Evolutionary conservation across 2,888 invertebrate species (phyloP), one percentile per base, ranked within the genome.

Genomic region (Amphipyra berbera): DNA sequence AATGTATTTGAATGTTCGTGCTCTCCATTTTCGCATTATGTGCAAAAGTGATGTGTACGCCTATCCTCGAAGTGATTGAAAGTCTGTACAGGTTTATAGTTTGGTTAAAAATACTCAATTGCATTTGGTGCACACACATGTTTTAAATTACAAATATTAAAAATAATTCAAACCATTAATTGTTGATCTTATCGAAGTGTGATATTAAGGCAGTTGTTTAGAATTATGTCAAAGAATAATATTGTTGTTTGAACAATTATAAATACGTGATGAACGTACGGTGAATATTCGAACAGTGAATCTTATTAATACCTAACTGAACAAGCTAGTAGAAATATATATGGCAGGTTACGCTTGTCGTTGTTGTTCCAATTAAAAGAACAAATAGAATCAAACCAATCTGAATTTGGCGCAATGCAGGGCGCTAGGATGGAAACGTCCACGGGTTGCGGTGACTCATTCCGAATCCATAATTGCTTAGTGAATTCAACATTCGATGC

Each of bases 371-470:
- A 88, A 89, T 89, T 88, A 88, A 86, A 89, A 88, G 85, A 86
- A 88, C 88, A 90, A 90, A 90, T 88, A 87, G 79, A 88, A 88
- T 84, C 84, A 88, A 88, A 88, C 86, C 85, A 84, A 89, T 87
- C 84, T 82, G 84, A 89, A 87, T 90, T 90, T 94, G 93, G 90
- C 92, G 94, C 94, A 93, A 91, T 94, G 94, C 94, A 94, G 93
- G 90, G 90, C 86, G 88, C 81, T 84, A 85, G 85, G 85, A 83
- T 89, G 82, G 83, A 87, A 89, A 86, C 86, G 82, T 89, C 83
- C 89, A 89, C 88, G 82, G 87, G 83, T 86, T 86, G 87, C 88
- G 88, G 87, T 88, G 87, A 90, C 87, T 90, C 88, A 89, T 89
- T 90, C 85, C 79, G 77, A 88, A 90, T 86, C 83, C 83, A 85